Percentiles rank a stretch among this genome's conserved stretches.
phyloP scores from a whole-genome alignment of 2,888 invertebrate genomes.

The Camponotus fellah region DNA sequence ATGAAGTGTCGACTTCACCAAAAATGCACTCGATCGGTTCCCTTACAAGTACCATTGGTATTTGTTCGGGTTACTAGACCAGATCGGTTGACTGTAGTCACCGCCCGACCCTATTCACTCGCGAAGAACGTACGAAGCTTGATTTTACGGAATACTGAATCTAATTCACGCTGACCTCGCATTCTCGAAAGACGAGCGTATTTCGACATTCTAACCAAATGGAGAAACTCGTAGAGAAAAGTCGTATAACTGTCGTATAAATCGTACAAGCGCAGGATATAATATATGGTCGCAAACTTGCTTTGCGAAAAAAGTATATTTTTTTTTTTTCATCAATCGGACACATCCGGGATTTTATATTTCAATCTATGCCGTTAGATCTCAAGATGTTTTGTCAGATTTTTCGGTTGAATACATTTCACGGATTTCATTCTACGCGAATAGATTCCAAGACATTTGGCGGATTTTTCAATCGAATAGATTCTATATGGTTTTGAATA shows the following conservation, averaged over 20 bases:
- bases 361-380: constrained; percentile 7
- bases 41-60: constrained; percentile 11
- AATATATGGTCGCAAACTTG: neutral
- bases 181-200: constrained; percentile 1
- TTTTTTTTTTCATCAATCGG: neutral
- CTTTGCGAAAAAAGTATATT: neutral
- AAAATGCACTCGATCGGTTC: neutral
- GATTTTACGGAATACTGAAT: constrained; percentile 25
- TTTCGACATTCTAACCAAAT: constrained; percentile 12
- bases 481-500: neutral
- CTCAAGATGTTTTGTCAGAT: neutral
- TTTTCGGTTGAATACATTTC: neutral
- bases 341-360: constrained; percentile 6
- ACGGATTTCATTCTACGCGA: constrained; percentile 14
- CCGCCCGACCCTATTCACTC: neutral
- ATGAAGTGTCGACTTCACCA: constrained; percentile 17
- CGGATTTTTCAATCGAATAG: constrained; percentile 17
- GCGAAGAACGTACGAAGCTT: constrained; percentile 17
- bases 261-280: neutral
- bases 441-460: neutral
- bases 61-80: constrained; percentile 1
- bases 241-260: constrained; percentile 7
- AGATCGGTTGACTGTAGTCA: neutral
- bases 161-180: constrained; percentile 14
- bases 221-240: neutral